Evolutionary conservation across 2,113 vertebrate species (phyloP), one percentile per base, ranked within the genome.

Genomic region (Micromys minutus): DNA sequence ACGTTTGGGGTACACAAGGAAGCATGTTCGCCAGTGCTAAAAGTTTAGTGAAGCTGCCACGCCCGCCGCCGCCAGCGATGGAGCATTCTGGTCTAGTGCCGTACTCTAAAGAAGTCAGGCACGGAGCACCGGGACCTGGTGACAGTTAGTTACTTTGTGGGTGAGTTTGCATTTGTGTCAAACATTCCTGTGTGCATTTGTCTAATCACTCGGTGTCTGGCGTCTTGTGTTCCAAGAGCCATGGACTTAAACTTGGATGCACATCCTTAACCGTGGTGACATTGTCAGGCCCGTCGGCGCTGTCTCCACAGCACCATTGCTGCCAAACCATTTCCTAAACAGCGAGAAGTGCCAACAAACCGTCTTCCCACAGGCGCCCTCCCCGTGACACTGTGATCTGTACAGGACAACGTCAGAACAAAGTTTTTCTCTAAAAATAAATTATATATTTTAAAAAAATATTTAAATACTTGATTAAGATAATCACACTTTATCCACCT

Each of bases 1-100:
- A 96, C 93, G 87, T 97, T 98, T 97, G 97, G 98, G 97, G n/a
- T 97, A 97, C 95, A 89, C 84, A 97, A 98, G 98, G 97, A 98
- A 97, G 96, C 93, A 95, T 96, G 97, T 96, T 98, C 97, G 96
- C 98, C 96, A 97, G 93, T 93, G 97, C 97, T 97, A 93, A 96
- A 97, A 97, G 95, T 97, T 97, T 95, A 97, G 97, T 98, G 97
- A 98, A 97, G 94, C 95, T 94, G 85, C 95, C 95, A 94, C 93
- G 97, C 36, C 36, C 4, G 16, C 97, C 95, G 87, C 97, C 97
- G 96, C 91, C 92, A 83, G 7, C 84, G 97, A 97, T 97, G 97
- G 97, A 85, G 80, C 93, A 84, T 91, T 94, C 96, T 95, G 94
- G 19, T 52, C 42, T 93, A 97, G 97, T 97, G 97, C 98, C 97